Percentiles rank a stretch among this genome's conserved stretches.
Evolutionary conservation across 2,113 vertebrate species (phyloP).

Genomic region (Myiopsitta monachus): DNA sequence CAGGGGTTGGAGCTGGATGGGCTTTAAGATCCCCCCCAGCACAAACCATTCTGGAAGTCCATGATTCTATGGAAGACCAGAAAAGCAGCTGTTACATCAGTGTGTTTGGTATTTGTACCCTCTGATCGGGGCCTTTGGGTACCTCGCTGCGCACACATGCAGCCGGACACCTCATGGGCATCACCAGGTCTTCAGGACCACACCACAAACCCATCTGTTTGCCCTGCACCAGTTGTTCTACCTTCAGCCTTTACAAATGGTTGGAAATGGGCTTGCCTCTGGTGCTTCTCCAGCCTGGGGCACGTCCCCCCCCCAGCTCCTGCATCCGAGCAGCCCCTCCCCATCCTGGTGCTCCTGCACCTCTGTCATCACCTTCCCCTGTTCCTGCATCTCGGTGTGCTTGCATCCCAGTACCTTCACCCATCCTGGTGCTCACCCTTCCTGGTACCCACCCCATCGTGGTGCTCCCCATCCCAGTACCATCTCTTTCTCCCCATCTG

Average conservation of each 20-base stretch:
- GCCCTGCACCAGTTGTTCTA: not conserved
- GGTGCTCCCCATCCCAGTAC: not conserved
- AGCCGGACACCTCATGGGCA: rapidly evolving
- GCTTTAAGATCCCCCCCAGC: too few species aligned
- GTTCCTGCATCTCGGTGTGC: rapidly evolving
- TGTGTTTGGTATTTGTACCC: not conserved
- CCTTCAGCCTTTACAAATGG: rapidly evolving
- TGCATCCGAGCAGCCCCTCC: not conserved
- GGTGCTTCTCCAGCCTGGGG: not conserved
- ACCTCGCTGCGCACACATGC: rapidly evolving
- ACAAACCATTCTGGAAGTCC: not conserved
- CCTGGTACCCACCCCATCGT: too few species aligned
- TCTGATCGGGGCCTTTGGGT: not conserved
- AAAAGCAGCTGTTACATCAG: not conserved
- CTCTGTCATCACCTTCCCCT: not conserved
- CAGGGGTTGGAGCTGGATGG: too few species aligned
- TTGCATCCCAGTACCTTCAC: not conserved
- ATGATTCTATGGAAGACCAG: not conserved
- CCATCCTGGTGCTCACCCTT: not conserved
- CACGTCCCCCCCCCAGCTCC: not conserved
- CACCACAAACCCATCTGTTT: not conserved
- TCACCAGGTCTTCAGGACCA: not conserved
- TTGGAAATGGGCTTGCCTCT: not conserved
- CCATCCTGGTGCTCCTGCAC: too few species aligned
- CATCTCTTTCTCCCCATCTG: not conserved